phyloP scores from a whole-genome alignment of 2,888 invertebrate species.

The Corbicula japonica region DNA sequence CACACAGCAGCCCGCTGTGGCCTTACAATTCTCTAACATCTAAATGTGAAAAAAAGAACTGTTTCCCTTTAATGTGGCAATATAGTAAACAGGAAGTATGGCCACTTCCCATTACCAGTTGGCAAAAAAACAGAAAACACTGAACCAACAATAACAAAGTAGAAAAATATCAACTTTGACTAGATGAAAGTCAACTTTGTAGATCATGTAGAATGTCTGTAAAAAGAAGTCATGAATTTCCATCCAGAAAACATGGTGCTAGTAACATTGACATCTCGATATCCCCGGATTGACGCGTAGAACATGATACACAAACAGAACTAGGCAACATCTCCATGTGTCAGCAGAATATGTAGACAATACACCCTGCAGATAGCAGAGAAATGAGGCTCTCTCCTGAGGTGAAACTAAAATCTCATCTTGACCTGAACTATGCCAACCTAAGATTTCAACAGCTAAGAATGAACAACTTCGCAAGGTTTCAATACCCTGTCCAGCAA shows the following conservation, averaged over 20 bases:
- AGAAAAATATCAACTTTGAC: constrained; percentile 72
- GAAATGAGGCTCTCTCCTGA: constrained; percentile 44
- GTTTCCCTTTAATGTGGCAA: too few species aligned
- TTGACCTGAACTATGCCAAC: constrained; percentile 30
- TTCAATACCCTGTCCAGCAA: constrained; percentile 28
- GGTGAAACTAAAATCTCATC: constrained; percentile 37
- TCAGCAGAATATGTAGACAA: constrained; percentile 60
- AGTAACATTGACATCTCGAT: constrained; percentile 16
- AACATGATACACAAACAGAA: constrained; percentile 37
- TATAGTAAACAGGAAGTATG: too few species aligned
- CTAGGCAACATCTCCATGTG: constrained; percentile 50
- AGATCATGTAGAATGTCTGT: constrained; percentile 41
- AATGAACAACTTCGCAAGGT: constrained; percentile 29
- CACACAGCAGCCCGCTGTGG: too few species aligned
- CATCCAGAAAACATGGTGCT: constrained; percentile 33
- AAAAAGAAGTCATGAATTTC: constrained; percentile 40
- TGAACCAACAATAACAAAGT: constrained; percentile 72
- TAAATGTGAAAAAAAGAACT: too few species aligned
- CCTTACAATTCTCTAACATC: too few species aligned
- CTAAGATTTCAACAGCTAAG: constrained; percentile 13
- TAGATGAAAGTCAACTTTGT: constrained; percentile 63
- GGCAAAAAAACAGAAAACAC: constrained; percentile 62
- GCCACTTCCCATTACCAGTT: too few species aligned
- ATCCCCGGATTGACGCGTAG: constrained; percentile 37
- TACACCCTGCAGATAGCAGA: constrained; percentile 60